Evolutionary conservation across 2,113 vertebrate genomes (phyloP).

Genomic region (Pelodiscus sinensis): DNA sequence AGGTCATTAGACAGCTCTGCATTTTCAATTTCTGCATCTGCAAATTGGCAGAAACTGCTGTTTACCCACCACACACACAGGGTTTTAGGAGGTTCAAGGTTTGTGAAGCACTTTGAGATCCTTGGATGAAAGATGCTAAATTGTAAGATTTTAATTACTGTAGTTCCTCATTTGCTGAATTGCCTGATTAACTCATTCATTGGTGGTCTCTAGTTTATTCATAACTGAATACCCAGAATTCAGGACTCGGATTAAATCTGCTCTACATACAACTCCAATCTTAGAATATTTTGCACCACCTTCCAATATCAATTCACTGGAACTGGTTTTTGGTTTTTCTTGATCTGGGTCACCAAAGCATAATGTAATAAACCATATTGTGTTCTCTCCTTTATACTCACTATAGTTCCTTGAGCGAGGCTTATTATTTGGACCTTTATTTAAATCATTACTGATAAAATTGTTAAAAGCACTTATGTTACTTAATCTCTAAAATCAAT

Average conservation of each 20-base stretch:
- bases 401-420: background rate
- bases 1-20: background rate
- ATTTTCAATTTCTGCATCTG: background rate
- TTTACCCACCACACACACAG: background rate
- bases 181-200: conserved; percentile 50
- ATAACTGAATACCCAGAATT: conserved; percentile 34
- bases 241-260: background rate
- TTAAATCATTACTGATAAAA: rapidly evolving
- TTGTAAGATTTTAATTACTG: conserved; percentile 51
- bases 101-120: conserved; percentile 26
- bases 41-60: background rate
- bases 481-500: background rate
- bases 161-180: conserved; percentile 15
- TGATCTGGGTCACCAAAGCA: rapidly evolving
- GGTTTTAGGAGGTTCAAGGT: conserved; percentile 12
- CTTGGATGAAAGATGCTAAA: conserved; percentile 10
- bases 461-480: background rate
- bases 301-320: background rate
- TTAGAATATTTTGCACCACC: background rate
- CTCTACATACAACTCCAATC: background rate
- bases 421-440: rapidly evolving
- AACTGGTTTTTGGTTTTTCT: background rate
- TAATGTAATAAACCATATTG: background rate
- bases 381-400: background rate
- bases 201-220: conserved; percentile 23